Conservation (phyloP, 2,888 invertebrate species). For the Netelia inedita region DNA sequence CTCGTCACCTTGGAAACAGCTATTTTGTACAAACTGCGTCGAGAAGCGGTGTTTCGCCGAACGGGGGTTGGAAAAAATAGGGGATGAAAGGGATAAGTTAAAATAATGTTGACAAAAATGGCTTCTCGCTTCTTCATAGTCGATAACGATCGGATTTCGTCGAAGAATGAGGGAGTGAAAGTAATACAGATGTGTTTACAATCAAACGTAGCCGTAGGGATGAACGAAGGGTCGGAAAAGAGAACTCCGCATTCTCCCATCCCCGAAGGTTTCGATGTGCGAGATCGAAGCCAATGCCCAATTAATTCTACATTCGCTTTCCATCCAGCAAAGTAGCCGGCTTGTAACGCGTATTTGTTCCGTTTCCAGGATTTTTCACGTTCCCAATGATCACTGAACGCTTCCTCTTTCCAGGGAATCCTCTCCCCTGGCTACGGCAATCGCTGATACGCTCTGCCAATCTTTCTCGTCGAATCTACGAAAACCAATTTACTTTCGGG, state of each 20-base stretch:
- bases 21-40: conserved; percentile 13
- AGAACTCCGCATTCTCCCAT: background rate
- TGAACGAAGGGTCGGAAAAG: conserved; percentile 28
- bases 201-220: conserved; percentile 54
- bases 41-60: background rate
- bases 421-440: background rate
- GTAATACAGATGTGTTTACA: no score
- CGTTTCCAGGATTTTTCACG: conserved; percentile 32
- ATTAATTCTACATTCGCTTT: conserved; percentile 74
- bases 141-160: no score
- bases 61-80: conserved; percentile 12
- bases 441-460: background rate
- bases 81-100: conserved; percentile 33
- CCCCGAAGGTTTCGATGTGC: conserved; percentile 25
- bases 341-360: conserved; percentile 8
- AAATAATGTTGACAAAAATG: no score
- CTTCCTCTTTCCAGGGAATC: background rate
- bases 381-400: conserved; percentile 12
- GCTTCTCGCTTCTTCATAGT: no score
- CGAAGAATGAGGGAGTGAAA: no score
- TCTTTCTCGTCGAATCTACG: no score
- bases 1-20: conserved; percentile 28
- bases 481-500: background rate
- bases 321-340: background rate
- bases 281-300: conserved; percentile 74